Conservation (phyloP, 2,113 vertebrate genomes). For the Isichthys henryi region DNA sequence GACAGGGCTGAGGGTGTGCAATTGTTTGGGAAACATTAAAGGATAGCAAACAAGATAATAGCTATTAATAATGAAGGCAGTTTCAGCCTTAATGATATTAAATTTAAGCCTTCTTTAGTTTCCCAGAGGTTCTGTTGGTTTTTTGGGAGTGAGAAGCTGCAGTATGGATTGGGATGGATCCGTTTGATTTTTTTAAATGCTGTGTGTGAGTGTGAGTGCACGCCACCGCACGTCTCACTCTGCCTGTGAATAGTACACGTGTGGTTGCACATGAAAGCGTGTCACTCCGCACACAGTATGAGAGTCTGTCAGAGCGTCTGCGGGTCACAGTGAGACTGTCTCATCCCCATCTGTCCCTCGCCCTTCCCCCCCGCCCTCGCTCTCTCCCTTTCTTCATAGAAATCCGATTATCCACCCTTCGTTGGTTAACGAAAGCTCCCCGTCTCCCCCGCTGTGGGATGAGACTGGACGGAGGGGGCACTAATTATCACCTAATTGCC, state of each 20-base stretch:
- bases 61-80: background rate
- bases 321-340: conserved; percentile 49
- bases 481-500: conserved; percentile 62
- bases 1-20: background rate
- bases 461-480: conserved; percentile 44
- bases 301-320: conserved; percentile 40
- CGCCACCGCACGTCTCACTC: conserved; percentile 20
- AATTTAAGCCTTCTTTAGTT: background rate
- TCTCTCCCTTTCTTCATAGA: conserved; percentile 51
- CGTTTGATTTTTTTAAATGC: background rate
- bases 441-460: conserved; percentile 25
- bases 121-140: background rate
- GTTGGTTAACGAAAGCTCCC: conserved; percentile 54
- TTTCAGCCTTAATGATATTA: background rate
- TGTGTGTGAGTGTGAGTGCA: background rate
- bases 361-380: conserved; percentile 14
- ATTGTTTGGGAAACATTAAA: background rate
- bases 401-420: conserved; percentile 61
- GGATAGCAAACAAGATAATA: background rate
- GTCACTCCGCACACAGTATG: conserved; percentile 20
- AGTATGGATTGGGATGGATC: background rate
- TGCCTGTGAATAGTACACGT: background rate
- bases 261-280: background rate
- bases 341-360: conserved; percentile 57
- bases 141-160: background rate